Base-by-base conservation (phyloP, 1,140 invertebrate genomes). In the Dysdera silvatica region DNA sequence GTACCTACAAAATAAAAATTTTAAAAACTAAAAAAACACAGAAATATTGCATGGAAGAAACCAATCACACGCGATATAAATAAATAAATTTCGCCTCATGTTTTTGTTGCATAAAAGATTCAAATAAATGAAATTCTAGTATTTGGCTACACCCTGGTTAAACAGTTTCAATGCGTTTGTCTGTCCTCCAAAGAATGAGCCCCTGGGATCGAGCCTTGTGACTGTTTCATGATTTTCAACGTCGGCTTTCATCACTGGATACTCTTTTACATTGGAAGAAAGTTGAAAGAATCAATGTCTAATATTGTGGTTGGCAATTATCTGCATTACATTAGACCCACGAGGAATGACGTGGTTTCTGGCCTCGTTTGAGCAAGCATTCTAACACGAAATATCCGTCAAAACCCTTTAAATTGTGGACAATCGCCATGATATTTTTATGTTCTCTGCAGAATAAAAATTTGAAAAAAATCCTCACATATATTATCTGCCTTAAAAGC, bases 101-200 rank as follows among this genome's bases (percentile, higher is more conserved):
- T 20, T 3, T 53, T 18, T 4, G 18, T 23, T 2, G 18, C n/a
- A 33, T 49, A 51, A 41, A n/a, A n/a, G n/a, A n/a, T 14, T 8
- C 0, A 29, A 16, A 20, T 43, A 33, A n/a, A 7, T 16, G 29
- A 43, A 53, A 37, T 31, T 14, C n/a, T 45, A 20, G 14, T 53
- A 54, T 4, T 29, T 14, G 0, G 26, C 18, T 4, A 4, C 31
- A n/a, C 51, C 51, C 31, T 51, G 51, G 6, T 14, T 1, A 45
- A 54, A 43, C 12, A 51, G 60, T 32, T 54, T 54, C 31, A n/a
- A 53, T 5, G 49, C 60, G 10, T 62, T 62, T 12, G 2, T 31
- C 29, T 26, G 29, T 10, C 23, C 49, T 1, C 14, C 24, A 4
- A 54, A n/a, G 3, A 31, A 31, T 32, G 55, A 62, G 5, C 33